These are phyloP conservation scores for Reticulitermes speratus DNA, from an alignment of 1,140 invertebrate species.

Conservation along the genomic window DNA sequence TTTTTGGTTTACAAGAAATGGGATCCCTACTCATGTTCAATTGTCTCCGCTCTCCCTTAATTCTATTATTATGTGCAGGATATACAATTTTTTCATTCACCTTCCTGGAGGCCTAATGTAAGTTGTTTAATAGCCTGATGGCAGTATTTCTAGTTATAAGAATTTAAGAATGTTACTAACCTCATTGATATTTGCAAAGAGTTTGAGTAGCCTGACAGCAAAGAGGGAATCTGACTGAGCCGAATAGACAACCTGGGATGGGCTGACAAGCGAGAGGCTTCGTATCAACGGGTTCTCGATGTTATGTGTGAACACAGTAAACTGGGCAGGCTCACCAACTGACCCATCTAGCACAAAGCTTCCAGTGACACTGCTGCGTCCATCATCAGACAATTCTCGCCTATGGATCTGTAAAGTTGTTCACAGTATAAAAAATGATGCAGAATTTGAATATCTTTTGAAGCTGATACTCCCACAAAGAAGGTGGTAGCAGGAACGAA, in stretches of 20 bases:
- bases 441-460: background rate
- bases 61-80: too few relatives aligned
- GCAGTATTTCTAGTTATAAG: too few relatives aligned
- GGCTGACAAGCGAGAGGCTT: constrained; percentile 48
- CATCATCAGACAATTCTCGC: constrained; percentile 49
- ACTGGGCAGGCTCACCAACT: constrained; percentile 50
- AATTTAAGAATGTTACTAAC: constrained; percentile 39
- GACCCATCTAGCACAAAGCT: constrained; percentile 51
- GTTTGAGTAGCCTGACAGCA: constrained; percentile 52
- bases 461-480: too few relatives aligned
- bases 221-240: constrained; percentile 49
- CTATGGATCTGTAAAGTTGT: constrained; percentile 46
- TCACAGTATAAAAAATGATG: background rate
- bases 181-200: constrained; percentile 54
- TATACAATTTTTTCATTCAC: too few relatives aligned
- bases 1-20: too few relatives aligned
- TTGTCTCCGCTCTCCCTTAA: too few relatives aligned
- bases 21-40: too few relatives aligned
- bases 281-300: constrained; percentile 51
- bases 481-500: too few relatives aligned
- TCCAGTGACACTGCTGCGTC: constrained; percentile 48
- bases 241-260: constrained; percentile 47
- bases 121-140: too few relatives aligned
- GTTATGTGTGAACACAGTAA: constrained; percentile 52
- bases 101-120: too few relatives aligned